These are phyloP conservation scores for Tetranychus urticae DNA, from an alignment of 1,140 invertebrate genomes.

Conservation along the genomic window DNA sequence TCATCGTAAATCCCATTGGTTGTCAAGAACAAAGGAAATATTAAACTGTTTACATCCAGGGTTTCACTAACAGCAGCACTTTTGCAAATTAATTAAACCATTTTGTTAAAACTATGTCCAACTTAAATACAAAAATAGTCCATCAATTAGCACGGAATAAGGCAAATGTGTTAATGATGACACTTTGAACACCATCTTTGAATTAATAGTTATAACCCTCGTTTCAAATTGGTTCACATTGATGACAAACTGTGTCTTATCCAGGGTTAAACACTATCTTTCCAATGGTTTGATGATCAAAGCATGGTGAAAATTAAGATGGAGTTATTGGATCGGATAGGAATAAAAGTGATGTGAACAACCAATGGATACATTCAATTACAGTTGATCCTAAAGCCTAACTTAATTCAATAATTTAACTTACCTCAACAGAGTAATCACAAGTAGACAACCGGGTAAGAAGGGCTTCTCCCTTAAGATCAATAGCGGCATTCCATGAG, in stretches of 20 bases:
- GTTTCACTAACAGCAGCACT: neutral
- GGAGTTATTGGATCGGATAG: neutral
- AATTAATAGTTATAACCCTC: too few species aligned
- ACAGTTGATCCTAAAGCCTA: neutral
- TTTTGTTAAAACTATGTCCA: too few species aligned
- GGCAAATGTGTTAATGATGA: too few species aligned
- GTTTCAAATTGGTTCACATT: too few species aligned
- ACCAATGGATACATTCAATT: neutral
- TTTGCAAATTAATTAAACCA: neutral
- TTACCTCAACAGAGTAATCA: neutral
- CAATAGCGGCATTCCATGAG: neutral
- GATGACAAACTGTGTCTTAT: too few species aligned
- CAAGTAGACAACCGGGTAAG: neutral
- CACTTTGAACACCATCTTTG: too few species aligned
- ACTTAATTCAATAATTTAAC: neutral
- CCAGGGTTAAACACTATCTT: too few species aligned
- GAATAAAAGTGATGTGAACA: neutral
- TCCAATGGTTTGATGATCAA: neutral
- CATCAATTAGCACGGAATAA: too few species aligned
- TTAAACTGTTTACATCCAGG: neutral
- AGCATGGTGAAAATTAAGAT: neutral
- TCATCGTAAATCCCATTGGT: neutral
- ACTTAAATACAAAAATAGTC: too few species aligned
- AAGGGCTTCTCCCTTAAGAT: neutral
- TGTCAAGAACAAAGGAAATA: neutral